Conservation (phyloP, 1,140 invertebrate genomes). For the Temnothorax curvispinosus region DNA sequence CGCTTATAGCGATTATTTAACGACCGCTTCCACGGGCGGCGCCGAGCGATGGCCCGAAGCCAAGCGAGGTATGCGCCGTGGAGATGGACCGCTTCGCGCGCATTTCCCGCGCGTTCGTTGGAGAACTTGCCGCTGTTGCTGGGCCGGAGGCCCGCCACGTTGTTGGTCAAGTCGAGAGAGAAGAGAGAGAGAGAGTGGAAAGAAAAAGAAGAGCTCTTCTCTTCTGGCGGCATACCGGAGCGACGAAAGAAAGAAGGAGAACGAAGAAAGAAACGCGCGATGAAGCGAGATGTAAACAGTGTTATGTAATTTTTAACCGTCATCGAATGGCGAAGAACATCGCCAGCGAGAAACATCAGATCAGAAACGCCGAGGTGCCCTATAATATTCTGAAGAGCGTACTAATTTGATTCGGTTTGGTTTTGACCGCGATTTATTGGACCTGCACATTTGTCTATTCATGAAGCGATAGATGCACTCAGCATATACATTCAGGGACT, state of each 20-base stretch:
- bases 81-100: neutral
- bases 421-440: neutral
- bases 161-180: constrained; percentile 25
- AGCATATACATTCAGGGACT: neutral
- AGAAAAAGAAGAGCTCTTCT: constrained; percentile 29
- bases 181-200: constrained; percentile 16
- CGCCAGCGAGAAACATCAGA: neutral
- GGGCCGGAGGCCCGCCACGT: constrained; percentile 29
- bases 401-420: neutral
- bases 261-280: constrained; percentile 30
- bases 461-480: neutral
- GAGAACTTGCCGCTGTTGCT: constrained; percentile 40
- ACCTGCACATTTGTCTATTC: neutral
- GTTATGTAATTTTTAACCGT: constrained; percentile 78
- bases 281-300: constrained; percentile 64
- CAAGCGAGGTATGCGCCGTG: neutral
- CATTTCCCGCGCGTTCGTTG: constrained; percentile 34
- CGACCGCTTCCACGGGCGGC: neutral
- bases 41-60: neutral
- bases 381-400: neutral
- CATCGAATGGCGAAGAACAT: constrained; percentile 14
- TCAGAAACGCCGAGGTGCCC: neutral
- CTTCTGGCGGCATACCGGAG: constrained; percentile 31
- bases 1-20: constrained; percentile 29
- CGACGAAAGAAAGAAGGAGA: constrained; percentile 32